Evolutionary conservation across 30 jellyfish, hydroid and myxozoan genomes (phyloP), one percentile per base, ranked within the genome.

Genomic region (Kudoa iwatai): DNA sequence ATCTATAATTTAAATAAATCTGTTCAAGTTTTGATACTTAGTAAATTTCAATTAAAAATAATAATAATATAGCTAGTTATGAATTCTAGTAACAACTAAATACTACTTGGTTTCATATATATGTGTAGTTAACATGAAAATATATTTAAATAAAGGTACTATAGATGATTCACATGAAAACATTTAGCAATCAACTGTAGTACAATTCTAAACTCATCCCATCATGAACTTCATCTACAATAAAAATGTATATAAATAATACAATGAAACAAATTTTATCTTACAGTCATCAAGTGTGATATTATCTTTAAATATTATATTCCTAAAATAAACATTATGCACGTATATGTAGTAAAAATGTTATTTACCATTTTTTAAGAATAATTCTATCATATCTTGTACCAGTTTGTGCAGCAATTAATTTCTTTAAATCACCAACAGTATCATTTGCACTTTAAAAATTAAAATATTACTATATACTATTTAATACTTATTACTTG

Each of bases 401-500:
- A 10, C 91, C 91, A 16, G 91, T 69, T 49, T 69, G 91, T 19
- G 91, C 91, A 25, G 91, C 91, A 7, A 69, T 47, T 32, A 69
- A 38, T 32, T 48, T 50, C 35, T 69, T 69, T 44, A 69, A 44
- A 42, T 69, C 91, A 15, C 91, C 91, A 53, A 69, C 53, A 0
- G 91, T 69, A 36, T 69, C 91, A 51, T 59, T 83, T n/a, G 74
- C 60, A 48, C 91, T 69, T 21, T 12, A 4, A 2, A 18, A 36
- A 36, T 44, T 44, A 44, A 44, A 12, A 42, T 19, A 42, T 6
- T 13, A 9, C 16, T 15, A 6, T 15, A 38, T 15, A 6, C 11
- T 9, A 11, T 28, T 32, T 1, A 30, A 49, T 40, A 52, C 58
- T 57, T 81, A 84, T 57, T 66, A 66, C 89, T 66, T 58, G 89